Evolutionary conservation across 2,888 invertebrate species (phyloP).

Genomic region (Hartigia nigra): DNA sequence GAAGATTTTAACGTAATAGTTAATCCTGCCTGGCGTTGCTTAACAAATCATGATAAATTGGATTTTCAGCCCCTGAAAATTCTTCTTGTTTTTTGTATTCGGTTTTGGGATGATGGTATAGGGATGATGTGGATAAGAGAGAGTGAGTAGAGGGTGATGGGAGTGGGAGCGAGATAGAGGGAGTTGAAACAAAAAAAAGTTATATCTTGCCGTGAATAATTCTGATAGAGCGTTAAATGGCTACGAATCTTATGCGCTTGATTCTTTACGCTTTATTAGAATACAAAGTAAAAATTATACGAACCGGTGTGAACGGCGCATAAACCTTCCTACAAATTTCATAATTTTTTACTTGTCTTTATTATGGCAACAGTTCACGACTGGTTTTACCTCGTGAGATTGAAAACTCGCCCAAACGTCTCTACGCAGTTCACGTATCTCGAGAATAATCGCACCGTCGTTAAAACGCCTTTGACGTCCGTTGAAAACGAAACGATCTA

Average conservation of each 20-base stretch:
- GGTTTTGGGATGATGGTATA: neutral
- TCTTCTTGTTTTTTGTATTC: neutral
- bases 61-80: neutral
- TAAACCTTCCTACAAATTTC: neutral
- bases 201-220: neutral
- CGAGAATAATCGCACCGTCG: neutral
- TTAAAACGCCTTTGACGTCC: neutral
- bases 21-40: neutral
- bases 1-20: neutral
- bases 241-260: neutral
- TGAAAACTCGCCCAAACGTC: neutral
- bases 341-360: neutral
- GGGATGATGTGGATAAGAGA: neutral
- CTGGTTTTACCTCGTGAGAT: neutral
- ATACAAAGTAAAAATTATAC: too few species aligned
- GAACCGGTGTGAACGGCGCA: neutral
- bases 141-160: neutral
- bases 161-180: neutral
- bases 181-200: neutral
- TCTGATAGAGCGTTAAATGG: neutral
- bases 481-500: neutral
- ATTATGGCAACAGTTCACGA: neutral
- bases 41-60: conserved; percentile 7
- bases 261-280: neutral
- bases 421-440: neutral